Evolutionary conservation across 2,113 vertebrate genomes (phyloP).

Genomic region (Stegostoma tigrinum): DNA sequence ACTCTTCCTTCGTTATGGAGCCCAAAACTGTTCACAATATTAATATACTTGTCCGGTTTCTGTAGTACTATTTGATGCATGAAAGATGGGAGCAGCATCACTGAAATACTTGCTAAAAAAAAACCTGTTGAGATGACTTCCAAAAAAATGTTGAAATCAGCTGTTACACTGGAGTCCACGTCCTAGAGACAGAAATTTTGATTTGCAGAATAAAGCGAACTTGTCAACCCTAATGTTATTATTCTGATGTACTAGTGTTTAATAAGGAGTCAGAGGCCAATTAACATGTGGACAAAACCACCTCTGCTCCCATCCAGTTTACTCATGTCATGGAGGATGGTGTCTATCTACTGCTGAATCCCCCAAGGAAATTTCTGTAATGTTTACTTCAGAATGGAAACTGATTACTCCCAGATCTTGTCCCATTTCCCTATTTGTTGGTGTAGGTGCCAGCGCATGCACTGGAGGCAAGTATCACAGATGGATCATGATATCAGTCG

Average conservation of each 20-base stretch:
- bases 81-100: not conserved
- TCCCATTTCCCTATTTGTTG: not conserved
- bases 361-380: not conserved
- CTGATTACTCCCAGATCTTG: not conserved
- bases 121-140: not conserved
- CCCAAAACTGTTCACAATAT: not conserved
- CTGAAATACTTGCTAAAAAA: not conserved
- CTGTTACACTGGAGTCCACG: not conserved
- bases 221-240: too few relatives aligned
- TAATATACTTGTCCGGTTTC: not conserved
- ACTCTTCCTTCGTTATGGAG: too few relatives aligned
- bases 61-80: not conserved
- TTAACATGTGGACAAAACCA: not conserved
- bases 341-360: not conserved
- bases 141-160: not conserved
- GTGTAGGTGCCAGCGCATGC: not conserved
- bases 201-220: not conserved
- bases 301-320: not conserved
- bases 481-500: not conserved
- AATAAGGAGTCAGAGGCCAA: not conserved
- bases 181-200: not conserved
- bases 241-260: not conserved
- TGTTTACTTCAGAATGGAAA: not conserved
- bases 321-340: not conserved
- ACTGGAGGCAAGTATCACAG: too few relatives aligned